Percentiles rank a stretch among this genome's conserved stretches.
These are phyloP conservation scores for Drosophila anomalata DNA, from an alignment of 2,888 invertebrate species.

Conservation along the genomic window DNA sequence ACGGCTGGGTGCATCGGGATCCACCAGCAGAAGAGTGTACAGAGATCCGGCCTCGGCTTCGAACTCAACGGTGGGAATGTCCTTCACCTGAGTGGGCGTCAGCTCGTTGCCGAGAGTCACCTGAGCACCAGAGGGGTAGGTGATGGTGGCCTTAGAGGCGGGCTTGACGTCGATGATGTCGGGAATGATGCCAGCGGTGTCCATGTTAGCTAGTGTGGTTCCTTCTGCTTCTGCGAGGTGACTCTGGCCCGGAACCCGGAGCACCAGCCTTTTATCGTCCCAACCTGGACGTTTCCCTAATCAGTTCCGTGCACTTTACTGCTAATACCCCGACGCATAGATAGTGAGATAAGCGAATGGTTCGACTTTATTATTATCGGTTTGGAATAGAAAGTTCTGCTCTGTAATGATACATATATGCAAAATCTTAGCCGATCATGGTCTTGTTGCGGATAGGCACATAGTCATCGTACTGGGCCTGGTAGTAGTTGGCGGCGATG, in stretches of 20 bases:
- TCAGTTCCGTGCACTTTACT: conserved; percentile 60
- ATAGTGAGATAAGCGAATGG: conserved; percentile 50
- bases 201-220: conserved; percentile 60
- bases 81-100: conserved; percentile 87
- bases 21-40: conserved; percentile 85
- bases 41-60: conserved; percentile 72
- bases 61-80: conserved; percentile 80
- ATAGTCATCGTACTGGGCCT: conserved; percentile 82
- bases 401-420: conserved; percentile 15
- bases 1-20: conserved; percentile 95
- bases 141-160: conserved; percentile 65
- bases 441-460: conserved; percentile 83
- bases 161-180: conserved; percentile 78
- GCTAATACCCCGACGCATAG: conserved; percentile 45
- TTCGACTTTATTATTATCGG: conserved; percentile 51
- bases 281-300: conserved; percentile 28
- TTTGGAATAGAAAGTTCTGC: conserved; percentile 5
- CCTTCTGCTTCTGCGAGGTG: conserved; percentile 53
- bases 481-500: conserved; percentile 77
- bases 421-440: conserved; percentile 40
- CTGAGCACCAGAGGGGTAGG: conserved; percentile 82
- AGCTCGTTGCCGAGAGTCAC: conserved; percentile 88
- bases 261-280: conserved; percentile 58
- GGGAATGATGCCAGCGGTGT: conserved; percentile 77
- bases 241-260: conserved; percentile 44